Base-by-base conservation (phyloP, 2,113 vertebrate genomes). In the Otus sunia region DNA sequence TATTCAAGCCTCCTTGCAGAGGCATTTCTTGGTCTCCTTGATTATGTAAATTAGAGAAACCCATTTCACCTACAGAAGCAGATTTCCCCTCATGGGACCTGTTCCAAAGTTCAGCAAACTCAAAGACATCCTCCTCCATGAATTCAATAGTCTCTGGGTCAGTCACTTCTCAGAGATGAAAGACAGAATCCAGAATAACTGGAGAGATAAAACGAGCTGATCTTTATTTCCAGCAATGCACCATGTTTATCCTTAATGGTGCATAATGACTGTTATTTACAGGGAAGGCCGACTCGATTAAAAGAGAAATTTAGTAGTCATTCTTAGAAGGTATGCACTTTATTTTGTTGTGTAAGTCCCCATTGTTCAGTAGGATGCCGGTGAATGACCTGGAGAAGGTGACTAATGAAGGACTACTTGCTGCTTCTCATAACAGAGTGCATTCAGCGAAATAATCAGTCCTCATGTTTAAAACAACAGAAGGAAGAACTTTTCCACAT, bases 311-410 rank as follows among this genome's bases (percentile, higher is more conserved):
- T 94, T n/a, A 90, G 62, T 64, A 5, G 73, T 66, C 66, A 62
- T 96, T 95, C 94, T 95, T 97, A 91, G 92, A 94, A 97, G 84
- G 77, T 89, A 91, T 67, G 79, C 20, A 68, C 49, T 91, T 86
- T 32, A 85, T 92, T 95, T 92, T 79, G 53, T 91, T 96, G 66
- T 91, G 84, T 50, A 97, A 92, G 80, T 72, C 50, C 18, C 50
- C 41, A 89, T 60, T 47, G 15, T 71, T 81, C 80, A 87, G 60
- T 76, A 58, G 88, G 25, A 72, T 91, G 53, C 14, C 66, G 82
- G 32, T 41, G 67, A 85, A 91, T 66, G 53, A 76, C 77, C 55
- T 72, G 43, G 43, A 93, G 76, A 94, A 89, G 91, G 62, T 92
- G 92, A 95, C 71, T 96, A 91, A 96, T 53, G 58, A 94, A 64